phyloP scores from a whole-genome alignment of 2,113 vertebrate species.

The Bubo scandiacus region DNA sequence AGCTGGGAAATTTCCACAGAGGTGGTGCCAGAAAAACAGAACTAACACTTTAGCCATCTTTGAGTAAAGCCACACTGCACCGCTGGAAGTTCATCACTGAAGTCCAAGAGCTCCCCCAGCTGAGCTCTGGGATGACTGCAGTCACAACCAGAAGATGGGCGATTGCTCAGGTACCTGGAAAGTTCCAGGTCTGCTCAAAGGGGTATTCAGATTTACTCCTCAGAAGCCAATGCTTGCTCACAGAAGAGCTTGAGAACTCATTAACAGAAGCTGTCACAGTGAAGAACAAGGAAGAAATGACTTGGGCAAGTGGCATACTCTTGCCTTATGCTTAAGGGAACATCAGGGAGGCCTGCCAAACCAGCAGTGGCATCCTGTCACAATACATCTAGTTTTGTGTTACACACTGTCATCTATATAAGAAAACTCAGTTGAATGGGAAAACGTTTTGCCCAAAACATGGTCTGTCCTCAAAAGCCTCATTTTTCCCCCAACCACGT shows the following conservation, averaged over 20 bases:
- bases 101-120: conserved; percentile 61
- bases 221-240: background rate
- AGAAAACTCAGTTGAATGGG: background rate
- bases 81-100: background rate
- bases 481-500: background rate
- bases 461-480: background rate
- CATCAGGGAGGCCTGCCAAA: background rate
- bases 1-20: conserved; percentile 63
- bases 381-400: background rate
- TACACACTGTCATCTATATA: background rate
- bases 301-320: background rate
- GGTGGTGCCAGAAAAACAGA: background rate
- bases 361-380: conserved; percentile 12
- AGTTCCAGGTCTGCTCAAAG: background rate
- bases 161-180: background rate
- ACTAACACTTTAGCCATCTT: background rate
- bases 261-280: background rate
- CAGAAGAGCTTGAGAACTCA: background rate
- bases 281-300: background rate
- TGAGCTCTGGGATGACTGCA: background rate
- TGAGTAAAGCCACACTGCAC: background rate
- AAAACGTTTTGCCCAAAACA: background rate
- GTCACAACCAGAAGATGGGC: rapidly evolving
- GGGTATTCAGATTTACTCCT: background rate
- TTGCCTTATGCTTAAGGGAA: background rate